A percentile compares a stretch with the other conserved stretches of the same genome.
These are phyloP conservation scores for Adoxophyes honmai DNA, from an alignment of 1,140 invertebrate genomes.

Conservation along the genomic window DNA sequence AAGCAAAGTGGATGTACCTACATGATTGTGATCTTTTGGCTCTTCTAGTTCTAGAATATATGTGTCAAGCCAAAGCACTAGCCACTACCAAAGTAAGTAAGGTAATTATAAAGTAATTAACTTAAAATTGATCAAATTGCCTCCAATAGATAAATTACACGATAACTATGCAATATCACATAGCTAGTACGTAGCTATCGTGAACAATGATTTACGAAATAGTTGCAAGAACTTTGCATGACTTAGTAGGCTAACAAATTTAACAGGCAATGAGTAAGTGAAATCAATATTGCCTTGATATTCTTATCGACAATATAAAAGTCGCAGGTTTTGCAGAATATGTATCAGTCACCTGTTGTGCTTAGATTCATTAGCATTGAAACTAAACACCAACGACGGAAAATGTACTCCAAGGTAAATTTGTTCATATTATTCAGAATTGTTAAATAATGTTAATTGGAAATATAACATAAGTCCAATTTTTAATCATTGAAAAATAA, in stretches of 20 bases:
- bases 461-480: too few species aligned
- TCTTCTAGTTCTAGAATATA: too few species aligned
- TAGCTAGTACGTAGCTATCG: not conserved
- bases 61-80: too few species aligned
- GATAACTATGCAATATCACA: conserved; percentile 1
- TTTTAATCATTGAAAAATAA: too few species aligned
- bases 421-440: not conserved
- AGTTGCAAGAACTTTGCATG: conserved; percentile 18
- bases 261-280: conserved; percentile 16
- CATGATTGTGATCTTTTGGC: too few species aligned
- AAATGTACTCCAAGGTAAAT: conserved; percentile 23
- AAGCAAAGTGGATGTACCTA: too few species aligned
- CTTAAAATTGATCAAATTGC: too few species aligned
- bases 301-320: conserved; percentile 20
- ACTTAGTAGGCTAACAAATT: conserved; percentile 17
- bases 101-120: not conserved
- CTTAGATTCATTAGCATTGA: conserved; percentile 8
- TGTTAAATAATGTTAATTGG: not conserved
- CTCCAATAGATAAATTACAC: conserved; percentile 4
- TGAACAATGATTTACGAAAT: conserved; percentile 21
- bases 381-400: not conserved
- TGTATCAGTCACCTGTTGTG: conserved; percentile 19
- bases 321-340: conserved; percentile 6
- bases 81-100: too few species aligned
- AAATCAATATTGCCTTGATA: conserved; percentile 24